Evolutionary conservation across 1,140 invertebrate species (phyloP), one percentile per base, ranked within the genome.

Genomic region (Phthorimaea operculella): DNA sequence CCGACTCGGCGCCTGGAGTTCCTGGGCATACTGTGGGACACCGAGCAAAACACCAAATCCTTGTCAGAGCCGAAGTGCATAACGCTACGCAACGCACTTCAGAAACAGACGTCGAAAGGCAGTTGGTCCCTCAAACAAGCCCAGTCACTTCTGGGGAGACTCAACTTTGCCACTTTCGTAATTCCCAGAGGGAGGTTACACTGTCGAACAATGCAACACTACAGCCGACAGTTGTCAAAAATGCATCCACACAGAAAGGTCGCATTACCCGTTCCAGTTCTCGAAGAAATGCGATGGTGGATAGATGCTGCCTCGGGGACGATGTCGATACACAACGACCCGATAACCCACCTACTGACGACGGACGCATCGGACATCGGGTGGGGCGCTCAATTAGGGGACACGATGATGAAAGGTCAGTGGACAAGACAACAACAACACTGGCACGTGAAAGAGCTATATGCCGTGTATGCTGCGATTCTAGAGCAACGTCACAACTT

Each of bases 151-250:
- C 18, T 54, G 21, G 52, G 52, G 11, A 17, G 3, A 18, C 28
- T 54, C 7, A 55, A 50, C 34, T 55, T 50, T 33, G 54, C 47
- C n/a, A 48, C 15, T 17, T 55, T 85, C 85, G 60, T 88, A 76
- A 55, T 88, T 88, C 68, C 66, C 85, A 55, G 84, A 87, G 33
- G 87, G 88, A 64, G 62, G 7, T 59, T 63, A 8, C 59, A 56
- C 44, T 61, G 48, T 14, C 49, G 59, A 5, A 16, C 48, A 6
- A 33, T 70, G 4, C 60, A 59, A 33, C 10, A 49, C 44, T 65
- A 14, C 57, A 52, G 15, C 6, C 52, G 54, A 12, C 42, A 15
- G 9, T 63, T 42, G 58, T 52, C 18, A 54, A 59, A n/a, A 50
- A 54, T 10, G 14, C 11, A 39, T 39, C 36, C 36, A 12, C 36